Evolutionary conservation across 2,888 invertebrate genomes (phyloP), one percentile per base, ranked within the genome.

Genomic region (Drosophila bunnanda): DNA sequence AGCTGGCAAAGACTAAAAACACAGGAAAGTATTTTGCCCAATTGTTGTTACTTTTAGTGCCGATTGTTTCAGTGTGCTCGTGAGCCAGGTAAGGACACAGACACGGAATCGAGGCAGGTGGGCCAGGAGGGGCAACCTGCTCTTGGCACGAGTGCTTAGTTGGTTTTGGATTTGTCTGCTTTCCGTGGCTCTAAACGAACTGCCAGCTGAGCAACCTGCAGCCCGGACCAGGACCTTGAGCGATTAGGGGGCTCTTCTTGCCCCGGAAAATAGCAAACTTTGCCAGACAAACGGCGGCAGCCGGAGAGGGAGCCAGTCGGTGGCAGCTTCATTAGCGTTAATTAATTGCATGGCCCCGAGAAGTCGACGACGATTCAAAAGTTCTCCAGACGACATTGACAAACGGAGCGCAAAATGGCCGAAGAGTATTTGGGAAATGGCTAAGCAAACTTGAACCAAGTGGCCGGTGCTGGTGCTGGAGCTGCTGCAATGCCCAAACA

Each of bases 11-110:
- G 38, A 80, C 67, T 77, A 25, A 58, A 72, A 85, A 72, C 76
- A 86, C 80, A 82, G 84, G 84, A 86, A 85, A 89, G 77, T 77
- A 83, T 78, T 89, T 85, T 83, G 59, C 90, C 75, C 88, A 78
- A 85, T 88, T 85, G 89, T 79, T 83, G 89, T 83, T 89, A 89
- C 88, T 85, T 88, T 74, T 76, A 77, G 79, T 89, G 69, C 88
- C 78, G 88, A 81, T 88, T 89, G 77, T 89, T 70, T 82, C 54
- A 50, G 60, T 54, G 54, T 53, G 52, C 56, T 36, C 41, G 50
- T 55, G 38, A 43, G 54, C 25, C 61, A 55, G 62, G 38, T 17
- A 52, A 34, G 15, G 22, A 52, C 32, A 50, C 50, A 52, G 32
- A 15, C 32, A 30, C 17, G 17, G 30, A 30, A 30, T 13, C 17